Evolutionary conservation across 2,888 invertebrate genomes (phyloP), one percentile per base, ranked within the genome.

Genomic region (Dichetophora obliterata): DNA sequence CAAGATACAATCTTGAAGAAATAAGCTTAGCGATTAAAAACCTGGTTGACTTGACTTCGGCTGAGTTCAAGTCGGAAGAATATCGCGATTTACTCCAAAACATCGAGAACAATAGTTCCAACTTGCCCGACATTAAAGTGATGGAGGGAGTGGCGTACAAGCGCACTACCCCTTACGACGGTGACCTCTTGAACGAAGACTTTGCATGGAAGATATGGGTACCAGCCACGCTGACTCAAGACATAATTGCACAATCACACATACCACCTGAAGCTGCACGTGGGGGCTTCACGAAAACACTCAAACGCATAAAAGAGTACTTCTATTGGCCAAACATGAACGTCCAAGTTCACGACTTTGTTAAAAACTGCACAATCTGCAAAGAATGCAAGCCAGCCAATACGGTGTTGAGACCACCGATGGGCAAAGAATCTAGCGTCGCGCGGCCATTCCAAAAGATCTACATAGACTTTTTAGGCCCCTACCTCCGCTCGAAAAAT

Each of bases 1-100:
- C 82, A 9, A 24, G 81, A 63, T 3, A 24, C 52, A 73, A 61
- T 3, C 19, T 24, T 8, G 59, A 61, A 0, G 59, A 61, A 24
- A 19, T 61, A 1, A 11, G 6, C 3, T n/a, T 5, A 19, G 59
- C 6, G 1, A 19, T 3, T 5, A 14, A 14, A 6, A 14, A 1
- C 5, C n/a, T 61, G 3, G 4, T 61, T 1, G 59, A 19, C 22
- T 14, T 61, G 3, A 3, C 6, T 61, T n/a, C 59, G 24, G 6
- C n/a, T n/a, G 59, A n/a, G 0, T 24, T 61, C 4, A n/a, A 24
- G 14, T 19, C 3, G 3, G 19, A 19, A 24, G 27, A 5, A 14
- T 61, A 61, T 19, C 3, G 1, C 0, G 27, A 9, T 6, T 9
- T 61, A 19, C 5, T 24, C 8, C 1, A 19, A 19, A 19, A 22